Evolutionary conservation across 2,888 invertebrate species (phyloP).

Genomic region (Cremastinae sp.): DNA sequence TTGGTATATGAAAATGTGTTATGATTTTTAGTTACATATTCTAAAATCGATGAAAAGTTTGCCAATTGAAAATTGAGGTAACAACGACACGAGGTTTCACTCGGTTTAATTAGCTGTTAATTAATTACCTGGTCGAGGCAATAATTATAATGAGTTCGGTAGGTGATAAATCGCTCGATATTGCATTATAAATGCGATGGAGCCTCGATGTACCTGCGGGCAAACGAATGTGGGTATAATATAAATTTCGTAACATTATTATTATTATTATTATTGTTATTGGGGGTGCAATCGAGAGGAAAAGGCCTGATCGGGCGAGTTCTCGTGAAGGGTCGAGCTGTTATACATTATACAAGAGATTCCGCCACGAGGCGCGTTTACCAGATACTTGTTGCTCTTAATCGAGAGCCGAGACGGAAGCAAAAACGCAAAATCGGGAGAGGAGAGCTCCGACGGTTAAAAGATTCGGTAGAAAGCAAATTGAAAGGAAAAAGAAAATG

Average conservation of each 20-base stretch:
- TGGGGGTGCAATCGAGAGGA: slow-evolving; percentile 16
- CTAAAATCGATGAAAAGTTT: not conserved
- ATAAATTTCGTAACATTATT: slow-evolving; percentile 22
- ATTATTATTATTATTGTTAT: too few species aligned
- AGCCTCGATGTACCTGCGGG: slow-evolving; percentile 1
- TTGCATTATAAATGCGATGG: not conserved
- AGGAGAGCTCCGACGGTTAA: not conserved
- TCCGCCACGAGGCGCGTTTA: slow-evolving; percentile 3
- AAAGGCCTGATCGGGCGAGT: slow-evolving; percentile 24
- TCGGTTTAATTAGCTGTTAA: slow-evolving; percentile 2
- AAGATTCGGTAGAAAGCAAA: not conserved
- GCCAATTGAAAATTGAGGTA: not conserved
- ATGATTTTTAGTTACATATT: not conserved
- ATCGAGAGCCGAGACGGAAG: slow-evolving; percentile 10
- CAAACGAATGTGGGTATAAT: not conserved
- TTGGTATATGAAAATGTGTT: not conserved
- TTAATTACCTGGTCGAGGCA: not conserved
- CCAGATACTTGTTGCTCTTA: slow-evolving; percentile 38
- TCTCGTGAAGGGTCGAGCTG: slow-evolving; percentile 21
- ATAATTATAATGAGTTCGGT: not conserved
- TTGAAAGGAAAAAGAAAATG: not conserved
- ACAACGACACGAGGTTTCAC: too few species aligned
- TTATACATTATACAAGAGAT: slow-evolving; percentile 34
- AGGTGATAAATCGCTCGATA: slow-evolving; percentile 2
- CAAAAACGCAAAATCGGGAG: slow-evolving; percentile 9